Conservation (phyloP, 2,797 vertebrate species). For the Danio aesculapii region DNA sequence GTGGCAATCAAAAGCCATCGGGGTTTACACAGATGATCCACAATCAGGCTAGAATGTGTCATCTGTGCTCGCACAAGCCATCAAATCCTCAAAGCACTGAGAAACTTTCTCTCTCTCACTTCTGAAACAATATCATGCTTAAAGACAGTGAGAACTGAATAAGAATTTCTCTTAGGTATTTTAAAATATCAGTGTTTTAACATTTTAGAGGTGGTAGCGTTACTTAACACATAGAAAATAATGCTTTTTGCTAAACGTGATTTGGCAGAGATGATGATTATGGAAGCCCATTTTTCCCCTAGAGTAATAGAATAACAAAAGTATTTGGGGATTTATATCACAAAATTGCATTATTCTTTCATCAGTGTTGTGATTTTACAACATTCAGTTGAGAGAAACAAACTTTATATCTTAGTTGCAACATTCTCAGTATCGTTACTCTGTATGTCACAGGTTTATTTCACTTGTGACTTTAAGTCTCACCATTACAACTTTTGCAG, state of each 20-base stretch:
- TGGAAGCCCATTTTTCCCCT: conserved; percentile 31
- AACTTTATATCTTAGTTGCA: not conserved
- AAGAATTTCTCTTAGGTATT: conserved; percentile 13
- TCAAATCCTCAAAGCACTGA: conserved; percentile 43
- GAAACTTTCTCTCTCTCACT: conserved; percentile 56
- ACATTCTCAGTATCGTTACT: not conserved
- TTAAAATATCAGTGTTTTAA: conserved; percentile 46
- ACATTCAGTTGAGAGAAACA: not conserved
- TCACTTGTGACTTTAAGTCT: not conserved
- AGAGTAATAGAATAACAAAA: conserved; percentile 1
- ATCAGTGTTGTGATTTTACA: not conserved
- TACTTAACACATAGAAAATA: conserved; percentile 25
- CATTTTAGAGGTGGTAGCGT: conserved; percentile 26
- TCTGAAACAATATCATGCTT: conserved; percentile 19
- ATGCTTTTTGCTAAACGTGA: conserved; percentile 35
- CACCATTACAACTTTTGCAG: too few relatives aligned
- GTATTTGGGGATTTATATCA: not conserved
- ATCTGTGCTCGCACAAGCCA: conserved; percentile 54
- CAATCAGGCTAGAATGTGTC: conserved; percentile 33
- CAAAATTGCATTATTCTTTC: not conserved
- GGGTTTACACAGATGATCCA: conserved; percentile 31
- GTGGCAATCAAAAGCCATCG: conserved; percentile 52
- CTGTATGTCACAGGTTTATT: not conserved
- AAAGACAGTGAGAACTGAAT: conserved; percentile 34
- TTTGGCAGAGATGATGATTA: conserved; percentile 29